Evolutionary conservation across 1,140 invertebrate genomes (phyloP).

Genomic region (Psix sp.): DNA sequence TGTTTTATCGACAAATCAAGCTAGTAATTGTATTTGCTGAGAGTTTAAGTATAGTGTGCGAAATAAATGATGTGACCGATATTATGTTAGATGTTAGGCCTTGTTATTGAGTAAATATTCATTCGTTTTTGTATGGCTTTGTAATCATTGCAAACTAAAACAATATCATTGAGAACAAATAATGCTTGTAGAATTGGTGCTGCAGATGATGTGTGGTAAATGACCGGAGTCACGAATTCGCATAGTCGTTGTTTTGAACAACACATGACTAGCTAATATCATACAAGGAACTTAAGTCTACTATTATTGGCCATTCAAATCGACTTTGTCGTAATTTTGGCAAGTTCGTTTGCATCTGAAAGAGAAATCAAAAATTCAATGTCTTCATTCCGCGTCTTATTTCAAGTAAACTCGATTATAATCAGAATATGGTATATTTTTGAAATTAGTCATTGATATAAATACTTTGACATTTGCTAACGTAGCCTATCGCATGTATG

Average conservation of each 20-base stretch:
- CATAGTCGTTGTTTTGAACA: no score
- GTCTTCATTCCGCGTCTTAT: no score
- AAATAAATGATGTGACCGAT: conserved; percentile 44
- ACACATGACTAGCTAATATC: no score
- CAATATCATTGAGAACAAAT: conserved; percentile 34
- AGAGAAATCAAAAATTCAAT: no score
- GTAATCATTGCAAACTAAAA: no score
- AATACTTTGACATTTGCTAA: conserved; percentile 55
- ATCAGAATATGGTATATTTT: conserved; percentile 2
- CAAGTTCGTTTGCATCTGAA: no score
- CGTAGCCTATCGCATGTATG: conserved; percentile 14
- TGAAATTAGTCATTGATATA: conserved; percentile 48
- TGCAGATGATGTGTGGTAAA: conserved; percentile 8
- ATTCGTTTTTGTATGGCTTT: no score
- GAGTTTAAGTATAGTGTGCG: conserved; percentile 2
- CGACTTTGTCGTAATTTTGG: no score
- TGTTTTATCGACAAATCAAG: not conserved
- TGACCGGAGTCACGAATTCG: conserved; percentile 48
- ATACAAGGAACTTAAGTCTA: no score
- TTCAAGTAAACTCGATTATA: not conserved
- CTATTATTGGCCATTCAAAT: no score
- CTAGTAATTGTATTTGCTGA: conserved; percentile 1
- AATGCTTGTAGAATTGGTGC: conserved; percentile 36
- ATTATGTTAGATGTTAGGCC: conserved; percentile 28
- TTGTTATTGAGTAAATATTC: not conserved